Evolutionary conservation across 2,113 vertebrate species (phyloP), one percentile per base, ranked within the genome.

Genomic region (Paralichthys olivaceus): DNA sequence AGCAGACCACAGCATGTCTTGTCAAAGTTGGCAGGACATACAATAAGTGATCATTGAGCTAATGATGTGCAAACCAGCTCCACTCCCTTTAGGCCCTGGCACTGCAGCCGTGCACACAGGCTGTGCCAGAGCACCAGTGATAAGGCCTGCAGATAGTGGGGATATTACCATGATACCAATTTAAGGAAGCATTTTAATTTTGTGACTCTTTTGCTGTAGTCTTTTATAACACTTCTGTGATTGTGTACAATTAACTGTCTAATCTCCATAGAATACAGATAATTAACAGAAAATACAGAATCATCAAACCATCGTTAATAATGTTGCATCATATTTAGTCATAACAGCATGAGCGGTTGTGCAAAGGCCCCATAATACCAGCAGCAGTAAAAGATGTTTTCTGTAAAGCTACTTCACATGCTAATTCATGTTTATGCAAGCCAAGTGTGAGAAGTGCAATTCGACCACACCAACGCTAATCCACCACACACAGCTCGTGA

Each of bases 21-120:
- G 72, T 89, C 88, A 57, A 62, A 73, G 64, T 66, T 86, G 86
- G 82, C 72, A 77, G 74, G 23, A 54, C 69, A 45, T 61, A 85
- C 74, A 83, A 84, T 79, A 45, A 79, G 62, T 86, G 84, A 89
- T 81, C 80, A 88, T 60, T 78, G 68, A 84, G 69, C 81, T 89
- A 89, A 90, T 88, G 80, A 89, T 76, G 85, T 91, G 84, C 78
- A 87, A 86, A 89, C 76, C 84, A 67, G 81, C 62, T 59, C 74
- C 32, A 43, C 79, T 67, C 47, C 49, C 22, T 73, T 79, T 57
- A 77, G 72, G 84, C 84, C 79, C 80, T 66, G 77, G 80, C 83
- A 55, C 73, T 53, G 74, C 84, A 88, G 80, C 86, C 82, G 78
- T 78, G 79, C 80, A 67, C 61, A 54, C 62, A 81, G 68, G 61